Evolutionary conservation across 2,113 vertebrate species (phyloP).

Genomic region (Chionis minor): DNA sequence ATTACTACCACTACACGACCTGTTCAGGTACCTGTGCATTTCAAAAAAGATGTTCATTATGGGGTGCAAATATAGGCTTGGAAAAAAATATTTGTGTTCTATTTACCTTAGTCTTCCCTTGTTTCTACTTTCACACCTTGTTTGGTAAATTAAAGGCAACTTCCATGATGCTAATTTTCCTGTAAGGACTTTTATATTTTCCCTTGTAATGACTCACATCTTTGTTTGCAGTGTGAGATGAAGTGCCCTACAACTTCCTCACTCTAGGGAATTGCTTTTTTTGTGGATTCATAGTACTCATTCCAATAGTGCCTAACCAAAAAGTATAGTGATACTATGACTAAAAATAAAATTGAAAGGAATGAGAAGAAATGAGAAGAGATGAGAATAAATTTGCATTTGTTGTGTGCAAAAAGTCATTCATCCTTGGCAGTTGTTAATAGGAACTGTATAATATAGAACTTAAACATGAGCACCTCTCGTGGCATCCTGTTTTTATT

Average conservation of each 20-base stretch:
- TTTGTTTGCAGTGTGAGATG: background rate
- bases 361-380: no score
- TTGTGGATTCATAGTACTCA: background rate
- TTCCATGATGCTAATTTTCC: background rate
- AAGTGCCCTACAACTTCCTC: background rate
- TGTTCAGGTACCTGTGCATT: background rate
- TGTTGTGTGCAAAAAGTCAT: background rate
- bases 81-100: background rate
- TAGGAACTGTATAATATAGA: background rate
- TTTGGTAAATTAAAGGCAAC: background rate
- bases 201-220: background rate
- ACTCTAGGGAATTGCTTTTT: background rate
- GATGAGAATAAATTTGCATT: background rate
- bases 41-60: background rate
- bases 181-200: background rate
- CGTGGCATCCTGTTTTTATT: background rate
- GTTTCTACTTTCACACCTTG: background rate
- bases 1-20: background rate
- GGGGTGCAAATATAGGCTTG: background rate
- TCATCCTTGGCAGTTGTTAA: background rate
- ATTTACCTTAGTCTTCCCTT: background rate
- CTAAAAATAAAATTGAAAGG: background rate
- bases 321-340: background rate
- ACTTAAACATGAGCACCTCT: background rate
- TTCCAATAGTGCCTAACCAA: background rate